Percentiles rank a stretch among this genome's conserved stretches.
These are phyloP conservation scores for Agapornis canus DNA, from an alignment of 2,797 vertebrate species.

Conservation along the genomic window DNA sequence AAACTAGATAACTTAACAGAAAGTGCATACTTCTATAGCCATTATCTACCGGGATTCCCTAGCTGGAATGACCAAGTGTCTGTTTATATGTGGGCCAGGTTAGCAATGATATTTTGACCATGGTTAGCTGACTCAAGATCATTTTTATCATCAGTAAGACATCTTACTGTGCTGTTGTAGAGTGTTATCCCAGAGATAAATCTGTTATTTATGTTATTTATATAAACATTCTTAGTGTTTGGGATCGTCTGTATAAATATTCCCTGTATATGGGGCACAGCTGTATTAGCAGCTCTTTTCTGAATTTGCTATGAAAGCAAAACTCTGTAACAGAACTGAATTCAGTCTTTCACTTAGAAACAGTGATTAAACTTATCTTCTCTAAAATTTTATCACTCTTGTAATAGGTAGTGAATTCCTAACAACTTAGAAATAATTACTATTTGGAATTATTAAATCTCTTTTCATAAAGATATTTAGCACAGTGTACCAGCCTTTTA, in stretches of 20 bases:
- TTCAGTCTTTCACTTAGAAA: not conserved
- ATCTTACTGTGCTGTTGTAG: not conserved
- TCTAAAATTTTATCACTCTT: not conserved
- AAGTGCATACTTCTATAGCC: not conserved
- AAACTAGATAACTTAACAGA: not conserved
- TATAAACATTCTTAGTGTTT: not conserved
- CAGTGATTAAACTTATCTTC: not conserved
- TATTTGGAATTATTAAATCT: not conserved
- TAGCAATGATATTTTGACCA: not conserved
- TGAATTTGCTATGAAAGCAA: not conserved
- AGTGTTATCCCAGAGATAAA: not conserved
- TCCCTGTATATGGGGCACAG: not conserved
- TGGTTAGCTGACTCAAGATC: not conserved
- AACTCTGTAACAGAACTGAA: not conserved
- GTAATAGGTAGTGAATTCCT: not conserved
- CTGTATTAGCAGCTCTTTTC: not conserved
- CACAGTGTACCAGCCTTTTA: not conserved
- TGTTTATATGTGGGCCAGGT: not conserved
- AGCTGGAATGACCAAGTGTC: not conserved
- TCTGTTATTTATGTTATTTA: not conserved
- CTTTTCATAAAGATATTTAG: not conserved
- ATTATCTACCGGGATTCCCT: not conserved
- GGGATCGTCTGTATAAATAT: not conserved
- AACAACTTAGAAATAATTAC: not conserved
- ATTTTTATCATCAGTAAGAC: not conserved